phyloP scores from a whole-genome alignment of 1,140 invertebrate genomes.

The Drosophila paulistorum region DNA sequence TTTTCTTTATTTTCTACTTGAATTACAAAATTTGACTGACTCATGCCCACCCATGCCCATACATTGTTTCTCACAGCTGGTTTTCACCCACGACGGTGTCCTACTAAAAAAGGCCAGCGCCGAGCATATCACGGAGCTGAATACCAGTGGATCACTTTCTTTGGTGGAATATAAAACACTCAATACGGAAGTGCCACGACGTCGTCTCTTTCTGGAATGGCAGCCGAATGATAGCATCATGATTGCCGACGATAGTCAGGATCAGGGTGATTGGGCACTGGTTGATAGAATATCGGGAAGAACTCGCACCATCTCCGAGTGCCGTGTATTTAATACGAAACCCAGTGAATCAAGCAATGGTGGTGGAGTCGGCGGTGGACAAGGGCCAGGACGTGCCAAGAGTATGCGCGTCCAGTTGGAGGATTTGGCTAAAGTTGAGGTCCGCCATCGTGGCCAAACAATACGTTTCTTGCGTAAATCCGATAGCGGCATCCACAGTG shows the following conservation, averaged over 20 bases:
- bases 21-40: constrained; percentile 44
- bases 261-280: constrained; percentile 90
- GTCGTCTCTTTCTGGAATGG: constrained; percentile 89
- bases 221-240: constrained; percentile 89
- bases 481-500: constrained; percentile 89
- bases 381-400: constrained; percentile 81
- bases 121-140: constrained; percentile 85
- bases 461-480: constrained; percentile 88
- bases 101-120: constrained; percentile 85
- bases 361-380: not conserved
- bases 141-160: constrained; percentile 86
- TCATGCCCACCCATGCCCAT: constrained; percentile 33
- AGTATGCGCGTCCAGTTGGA: constrained; percentile 87
- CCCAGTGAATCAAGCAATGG: constrained; percentile 41
- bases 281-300: constrained; percentile 88
- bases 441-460: constrained; percentile 87
- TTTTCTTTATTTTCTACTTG: constrained; percentile 32
- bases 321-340: constrained; percentile 78
- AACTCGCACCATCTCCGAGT: constrained; percentile 84
- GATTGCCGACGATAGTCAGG: constrained; percentile 89
- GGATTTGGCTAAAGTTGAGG: constrained; percentile 87
- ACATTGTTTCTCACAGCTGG: constrained; percentile 77
- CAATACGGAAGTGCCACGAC: constrained; percentile 49
- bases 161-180: constrained; percentile 83
- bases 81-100: constrained; percentile 87